Evolutionary conservation across 2,113 vertebrate species (phyloP), one percentile per base, ranked within the genome.

Genomic region (Calidris pugnax): DNA sequence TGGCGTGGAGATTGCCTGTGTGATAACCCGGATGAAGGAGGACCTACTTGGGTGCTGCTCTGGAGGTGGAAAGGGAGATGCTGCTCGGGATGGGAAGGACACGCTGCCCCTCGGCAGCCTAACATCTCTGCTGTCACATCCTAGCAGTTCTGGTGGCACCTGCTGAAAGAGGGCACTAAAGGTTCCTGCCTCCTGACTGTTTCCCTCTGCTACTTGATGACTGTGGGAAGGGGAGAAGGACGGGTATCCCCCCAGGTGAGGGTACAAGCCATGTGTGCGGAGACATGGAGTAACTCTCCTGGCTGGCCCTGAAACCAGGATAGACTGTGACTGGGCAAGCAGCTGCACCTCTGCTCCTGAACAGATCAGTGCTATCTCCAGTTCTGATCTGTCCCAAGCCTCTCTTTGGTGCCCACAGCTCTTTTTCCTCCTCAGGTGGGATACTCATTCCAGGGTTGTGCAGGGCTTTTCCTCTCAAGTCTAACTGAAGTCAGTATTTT

Each of bases 31-130:
- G 28, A 11, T 35, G 75, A 60, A 14, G 67, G 57, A 76, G 59
- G 45, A 73, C 45, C 10, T 20, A 14, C 13, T 39, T 0, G 1
- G 2, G 12, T 3, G 1, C 68, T 71, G 68, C 0, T 1, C 11
- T 45, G 55, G 28, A 21, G 15, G 5, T 69, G 28, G 13, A 37
- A 66, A 21, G 45, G 35, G 19, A 78, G 4, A 26, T 50, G 64
- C 7, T 0, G 0, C n/a, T 33, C 16, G 5, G n/a, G 13, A 45
- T 7, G 6, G 33, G 22, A 47, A 30, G 37, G 41, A 32, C 0
- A 0, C 3, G 12, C 12, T 45, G 11, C 12, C 14, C 10, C 17
- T 74, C 0, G 1, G 7, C 26, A 47, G 26, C 8, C 6, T 24
- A 14, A 4, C 3, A 5, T 23, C 43, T 67, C 37, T 63, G 10